These are phyloP conservation scores for Chymomyza procnemis DNA, from an alignment of 2,888 invertebrate genomes.

Conservation along the genomic window DNA sequence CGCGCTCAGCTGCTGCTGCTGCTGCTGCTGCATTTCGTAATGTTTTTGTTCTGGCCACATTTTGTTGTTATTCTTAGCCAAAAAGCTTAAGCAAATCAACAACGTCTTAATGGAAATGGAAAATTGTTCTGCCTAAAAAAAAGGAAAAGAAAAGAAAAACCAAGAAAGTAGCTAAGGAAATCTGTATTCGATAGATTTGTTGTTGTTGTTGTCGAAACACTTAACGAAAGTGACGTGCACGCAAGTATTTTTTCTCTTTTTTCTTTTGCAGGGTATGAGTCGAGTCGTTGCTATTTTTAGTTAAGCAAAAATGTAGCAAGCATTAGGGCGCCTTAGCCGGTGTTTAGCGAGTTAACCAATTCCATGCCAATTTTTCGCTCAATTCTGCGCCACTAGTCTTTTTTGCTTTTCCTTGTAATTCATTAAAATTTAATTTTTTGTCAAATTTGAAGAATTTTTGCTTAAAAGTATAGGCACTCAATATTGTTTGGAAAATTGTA, in stretches of 20 bases:
- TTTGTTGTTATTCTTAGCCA: not conserved
- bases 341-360: not conserved
- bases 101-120: not conserved
- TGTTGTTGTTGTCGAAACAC: constrained; percentile 21
- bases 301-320: not conserved
- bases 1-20: not conserved
- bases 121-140: too few relatives aligned
- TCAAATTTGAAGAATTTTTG: too few relatives aligned
- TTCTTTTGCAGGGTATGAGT: not conserved
- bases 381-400: too few relatives aligned
- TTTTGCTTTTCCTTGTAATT: too few relatives aligned
- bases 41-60: constrained; percentile 9
- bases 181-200: not conserved
- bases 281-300: not conserved
- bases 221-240: constrained; percentile 14
- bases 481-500: too few relatives aligned
- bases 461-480: too few relatives aligned
- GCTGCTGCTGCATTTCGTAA: constrained; percentile 35
- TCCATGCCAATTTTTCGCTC: too few relatives aligned
- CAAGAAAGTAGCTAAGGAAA: constrained; percentile 14
- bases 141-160: constrained; percentile 8
- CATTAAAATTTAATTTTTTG: too few relatives aligned
- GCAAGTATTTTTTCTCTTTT: too few relatives aligned
- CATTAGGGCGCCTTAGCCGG: not conserved
- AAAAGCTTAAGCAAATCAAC: not conserved